Evolutionary conservation across 2,888 invertebrate species (phyloP).

Genomic region (Cerastoderma edule): DNA sequence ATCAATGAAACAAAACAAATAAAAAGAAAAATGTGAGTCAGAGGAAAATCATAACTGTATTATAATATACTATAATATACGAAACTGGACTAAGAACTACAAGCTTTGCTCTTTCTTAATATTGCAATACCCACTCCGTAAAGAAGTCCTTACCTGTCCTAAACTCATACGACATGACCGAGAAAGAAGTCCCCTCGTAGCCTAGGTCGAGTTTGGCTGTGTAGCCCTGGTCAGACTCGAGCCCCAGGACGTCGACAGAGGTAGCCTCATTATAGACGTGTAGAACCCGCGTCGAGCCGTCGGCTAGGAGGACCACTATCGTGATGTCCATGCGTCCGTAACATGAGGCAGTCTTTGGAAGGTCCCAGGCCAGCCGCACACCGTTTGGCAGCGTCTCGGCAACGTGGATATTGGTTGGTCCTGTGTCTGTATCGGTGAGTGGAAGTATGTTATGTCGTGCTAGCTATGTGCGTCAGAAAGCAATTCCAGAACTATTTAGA

Average conservation of each 20-base stretch:
- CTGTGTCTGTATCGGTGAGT: too few relatives aligned
- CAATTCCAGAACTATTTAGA: too few relatives aligned
- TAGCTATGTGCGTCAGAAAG: too few relatives aligned
- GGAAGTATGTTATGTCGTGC: too few relatives aligned
- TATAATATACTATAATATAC: too few relatives aligned
- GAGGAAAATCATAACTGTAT: too few relatives aligned
- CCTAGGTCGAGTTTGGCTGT: conserved; percentile 29
- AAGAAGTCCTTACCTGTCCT: conserved; percentile 43
- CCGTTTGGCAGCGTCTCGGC: conserved; percentile 3
- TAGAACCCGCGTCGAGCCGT: conserved; percentile 23
- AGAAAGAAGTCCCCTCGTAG: conserved; percentile 32
- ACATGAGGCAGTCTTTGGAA: conserved; percentile 37
- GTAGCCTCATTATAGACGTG: conserved; percentile 32
- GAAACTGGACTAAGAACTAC: too few relatives aligned
- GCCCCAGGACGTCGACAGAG: conserved; percentile 41
- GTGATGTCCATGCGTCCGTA: conserved; percentile 43
- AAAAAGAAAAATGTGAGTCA: too few relatives aligned
- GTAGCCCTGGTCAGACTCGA: conserved; percentile 49
- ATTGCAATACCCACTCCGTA: background rate
- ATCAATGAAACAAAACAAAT: too few relatives aligned
- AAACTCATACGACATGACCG: conserved; percentile 36
- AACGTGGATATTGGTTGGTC: conserved; percentile 18
- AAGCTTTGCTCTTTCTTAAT: background rate
- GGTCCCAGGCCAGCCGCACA: conserved; percentile 37
- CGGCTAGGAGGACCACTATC: background rate